Evolutionary conservation across 2,797 vertebrate species (phyloP).

Genomic region (Poliocrania exsul): DNA sequence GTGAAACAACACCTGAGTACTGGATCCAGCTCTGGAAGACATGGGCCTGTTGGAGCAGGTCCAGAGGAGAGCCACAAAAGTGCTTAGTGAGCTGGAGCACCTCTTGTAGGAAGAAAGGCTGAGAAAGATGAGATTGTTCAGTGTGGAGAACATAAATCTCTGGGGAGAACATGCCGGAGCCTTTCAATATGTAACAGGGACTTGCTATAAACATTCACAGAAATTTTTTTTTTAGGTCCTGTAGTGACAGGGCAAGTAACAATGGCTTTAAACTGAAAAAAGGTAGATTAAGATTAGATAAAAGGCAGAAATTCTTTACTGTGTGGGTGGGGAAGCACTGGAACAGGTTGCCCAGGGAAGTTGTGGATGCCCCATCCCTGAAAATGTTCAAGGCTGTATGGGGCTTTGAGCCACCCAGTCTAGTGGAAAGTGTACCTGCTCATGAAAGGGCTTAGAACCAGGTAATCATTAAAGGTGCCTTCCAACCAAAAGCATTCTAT

Average conservation of each 20-base stretch:
- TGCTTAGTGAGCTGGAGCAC: background rate
- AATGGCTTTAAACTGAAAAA: background rate
- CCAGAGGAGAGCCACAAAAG: background rate
- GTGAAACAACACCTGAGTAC: background rate
- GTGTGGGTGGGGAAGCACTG: background rate
- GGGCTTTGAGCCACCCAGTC: background rate
- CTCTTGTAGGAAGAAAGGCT: background rate
- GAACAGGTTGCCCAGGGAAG: background rate
- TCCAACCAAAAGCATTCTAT: background rate
- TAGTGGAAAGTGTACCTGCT: background rate
- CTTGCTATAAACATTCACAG: background rate
- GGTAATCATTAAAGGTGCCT: background rate
- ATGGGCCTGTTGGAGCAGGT: fast-evolving
- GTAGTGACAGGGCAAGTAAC: background rate
- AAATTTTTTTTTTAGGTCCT: background rate
- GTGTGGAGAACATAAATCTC: background rate
- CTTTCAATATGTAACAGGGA: background rate
- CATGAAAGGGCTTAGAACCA: background rate
- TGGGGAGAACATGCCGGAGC: fast-evolving
- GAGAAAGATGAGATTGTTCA: background rate
- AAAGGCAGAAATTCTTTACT: background rate
- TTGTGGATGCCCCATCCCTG: fast-evolving
- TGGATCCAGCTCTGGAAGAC: background rate
- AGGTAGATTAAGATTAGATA: fast-evolving
- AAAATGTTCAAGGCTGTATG: background rate